phyloP scores from a whole-genome alignment of 2,797 vertebrate genomes.

The Chaetophractus vellerosus region DNA sequence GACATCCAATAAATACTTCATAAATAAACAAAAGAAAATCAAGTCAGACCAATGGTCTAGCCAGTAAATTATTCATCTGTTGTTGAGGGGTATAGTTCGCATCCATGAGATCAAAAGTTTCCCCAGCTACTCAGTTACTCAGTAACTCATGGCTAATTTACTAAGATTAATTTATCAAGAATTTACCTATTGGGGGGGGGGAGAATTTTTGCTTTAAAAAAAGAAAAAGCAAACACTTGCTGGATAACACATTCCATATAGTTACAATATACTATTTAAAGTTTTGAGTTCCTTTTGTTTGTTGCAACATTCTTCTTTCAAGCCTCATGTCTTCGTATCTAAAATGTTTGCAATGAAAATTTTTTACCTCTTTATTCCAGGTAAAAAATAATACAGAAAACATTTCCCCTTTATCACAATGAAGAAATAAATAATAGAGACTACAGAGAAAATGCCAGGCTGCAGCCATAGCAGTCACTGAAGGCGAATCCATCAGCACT shows the following conservation, averaged over 20 bases:
- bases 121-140: background rate
- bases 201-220: background rate
- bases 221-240: background rate
- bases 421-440: background rate
- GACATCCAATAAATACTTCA: conserved; percentile 67
- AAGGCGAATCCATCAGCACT: background rate
- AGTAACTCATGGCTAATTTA: background rate
- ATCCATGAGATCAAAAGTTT: background rate
- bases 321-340: background rate
- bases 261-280: background rate
- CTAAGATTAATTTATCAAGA: background rate
- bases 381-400: background rate
- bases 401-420: background rate
- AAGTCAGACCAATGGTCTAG: conserved; percentile 41
- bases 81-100: background rate
- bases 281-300: background rate
- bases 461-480: background rate
- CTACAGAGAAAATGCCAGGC: background rate
- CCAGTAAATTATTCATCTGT: conserved; percentile 25
- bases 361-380: conserved; percentile 35
- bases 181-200: background rate
- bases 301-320: conserved; percentile 44
- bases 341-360: conserved; percentile 31
- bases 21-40: conserved; percentile 68
- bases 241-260: background rate